Evolutionary conservation across 2,797 vertebrate genomes (phyloP).

Genomic region (Characodon lateralis): DNA sequence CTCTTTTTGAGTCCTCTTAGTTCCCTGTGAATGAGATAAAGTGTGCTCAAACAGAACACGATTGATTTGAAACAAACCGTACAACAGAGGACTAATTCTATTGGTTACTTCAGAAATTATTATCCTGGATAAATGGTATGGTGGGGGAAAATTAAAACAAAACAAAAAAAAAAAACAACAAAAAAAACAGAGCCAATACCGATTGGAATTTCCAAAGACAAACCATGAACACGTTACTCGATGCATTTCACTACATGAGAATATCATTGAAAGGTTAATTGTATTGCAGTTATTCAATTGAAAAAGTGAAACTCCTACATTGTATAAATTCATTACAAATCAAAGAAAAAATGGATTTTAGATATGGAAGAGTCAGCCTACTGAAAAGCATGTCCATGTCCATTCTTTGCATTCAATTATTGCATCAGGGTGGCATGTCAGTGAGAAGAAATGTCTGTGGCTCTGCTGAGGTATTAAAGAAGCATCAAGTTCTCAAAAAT

Average conservation of each 20-base stretch:
- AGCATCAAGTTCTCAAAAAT: neutral
- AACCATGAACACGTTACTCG: neutral
- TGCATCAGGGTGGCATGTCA: too few species aligned
- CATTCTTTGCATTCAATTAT: too few species aligned
- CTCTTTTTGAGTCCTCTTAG: conserved; percentile 3
- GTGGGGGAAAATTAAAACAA: neutral
- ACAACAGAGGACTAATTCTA: neutral
- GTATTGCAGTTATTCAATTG: neutral
- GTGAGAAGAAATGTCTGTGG: too few species aligned
- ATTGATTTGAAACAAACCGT: neutral
- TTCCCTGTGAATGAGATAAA: neutral
- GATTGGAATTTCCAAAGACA: too few species aligned
- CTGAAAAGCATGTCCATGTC: too few species aligned
- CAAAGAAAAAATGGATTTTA: too few species aligned
- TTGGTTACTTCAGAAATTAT: neutral
- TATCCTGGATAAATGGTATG: neutral
- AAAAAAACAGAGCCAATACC: too few species aligned
- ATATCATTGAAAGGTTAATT: neutral
- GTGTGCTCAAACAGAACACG: neutral
- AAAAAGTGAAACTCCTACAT: neutral
- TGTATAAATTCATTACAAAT: too few species aligned
- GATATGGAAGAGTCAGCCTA: too few species aligned
- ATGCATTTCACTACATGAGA: neutral
- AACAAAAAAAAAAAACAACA: neutral
- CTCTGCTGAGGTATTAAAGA: too few species aligned